phyloP scores from a whole-genome alignment of 2,113 vertebrate genomes.

The Alligator sinensis region DNA sequence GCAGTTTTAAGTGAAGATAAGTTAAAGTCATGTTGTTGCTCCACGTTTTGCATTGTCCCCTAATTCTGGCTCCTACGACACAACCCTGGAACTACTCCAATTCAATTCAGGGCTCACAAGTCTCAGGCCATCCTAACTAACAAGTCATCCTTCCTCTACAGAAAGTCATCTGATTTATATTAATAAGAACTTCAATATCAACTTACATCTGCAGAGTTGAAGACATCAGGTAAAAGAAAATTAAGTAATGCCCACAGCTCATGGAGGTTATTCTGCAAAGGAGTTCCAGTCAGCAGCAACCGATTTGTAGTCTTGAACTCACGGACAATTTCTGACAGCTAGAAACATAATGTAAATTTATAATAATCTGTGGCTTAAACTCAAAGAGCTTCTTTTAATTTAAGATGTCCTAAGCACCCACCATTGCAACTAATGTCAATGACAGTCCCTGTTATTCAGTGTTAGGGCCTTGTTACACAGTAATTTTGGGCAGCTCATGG shows the following conservation, averaged over 20 bases:
- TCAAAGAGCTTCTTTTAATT: neutral
- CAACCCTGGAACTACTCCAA: neutral
- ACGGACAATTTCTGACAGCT: constrained; percentile 92
- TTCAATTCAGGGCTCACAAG: neutral
- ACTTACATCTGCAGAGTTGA: constrained; percentile 92
- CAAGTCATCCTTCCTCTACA: neutral
- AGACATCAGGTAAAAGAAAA: constrained; percentile 91
- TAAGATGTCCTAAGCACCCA: neutral
- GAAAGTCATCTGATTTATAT: neutral
- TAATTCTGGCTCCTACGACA: neutral
- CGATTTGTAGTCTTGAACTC: constrained; percentile 94
- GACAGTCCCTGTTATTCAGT: neutral
- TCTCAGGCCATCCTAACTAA: neutral
- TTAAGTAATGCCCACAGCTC: constrained; percentile 93
- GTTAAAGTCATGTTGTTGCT: rapidly evolving
- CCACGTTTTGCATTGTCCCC: neutral
- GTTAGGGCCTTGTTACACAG: neutral
- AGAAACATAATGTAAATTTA: constrained; percentile 21
- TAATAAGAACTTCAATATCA: neutral
- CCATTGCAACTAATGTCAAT: neutral
- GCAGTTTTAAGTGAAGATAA: neutral
- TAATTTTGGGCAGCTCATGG: neutral
- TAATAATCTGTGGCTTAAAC: neutral
- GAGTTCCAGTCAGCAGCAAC: constrained; percentile 89
- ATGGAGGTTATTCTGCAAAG: constrained; percentile 91